Base-by-base conservation (phyloP, 2,113 vertebrate genomes). In the Coracopsis vasa region DNA sequence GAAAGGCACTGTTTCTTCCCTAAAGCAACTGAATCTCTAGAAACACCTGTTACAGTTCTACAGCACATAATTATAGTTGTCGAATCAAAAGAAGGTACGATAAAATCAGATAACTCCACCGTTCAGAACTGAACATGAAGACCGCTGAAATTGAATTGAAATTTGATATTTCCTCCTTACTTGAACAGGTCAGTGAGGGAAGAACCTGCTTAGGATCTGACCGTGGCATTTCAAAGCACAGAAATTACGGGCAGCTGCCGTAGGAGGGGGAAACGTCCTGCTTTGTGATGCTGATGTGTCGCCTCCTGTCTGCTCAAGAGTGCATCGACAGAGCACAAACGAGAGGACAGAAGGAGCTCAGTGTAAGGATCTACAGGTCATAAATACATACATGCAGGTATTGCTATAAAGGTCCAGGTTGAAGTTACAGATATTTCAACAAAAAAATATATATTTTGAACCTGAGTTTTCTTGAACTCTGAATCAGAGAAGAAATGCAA, bases 11-110 rank as follows among this genome's bases (percentile, higher is more conserved):
- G 25, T 72, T 70, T 64, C 47, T 80, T 83, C 74, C 79, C 44
- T 72, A 4, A 89, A 83, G 87, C 91, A 88, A 77, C 69, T 39
- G 27, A 93, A 44, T 45, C 56, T 94, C 37, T 93, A 42, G 37
- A 93, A 95, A 91, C 74, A 95, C 92, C 81, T 92, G 74, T 93
- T 53, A 75, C 33, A 90, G 39, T 70, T 67, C 51, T 78, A 54
- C 44, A 69, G 48, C 91, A 70, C 58, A 37, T 86, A 77, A 69
- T 89, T 81, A 89, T 3, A 66, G 72, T 6, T 93, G 48, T 86
- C 53, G 69, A 73, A 78, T 95, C 75, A 85, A 91, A 86, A 69
- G 66, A 82, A 86, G 51, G 45, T 37, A 61, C 0, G 45, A 72
- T 93, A 77, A 96, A 80, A 79, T 95, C 87, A 78, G 79, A 66